phyloP scores from a whole-genome alignment of 2,113 vertebrate genomes.

The Istiophorus platypterus region DNA sequence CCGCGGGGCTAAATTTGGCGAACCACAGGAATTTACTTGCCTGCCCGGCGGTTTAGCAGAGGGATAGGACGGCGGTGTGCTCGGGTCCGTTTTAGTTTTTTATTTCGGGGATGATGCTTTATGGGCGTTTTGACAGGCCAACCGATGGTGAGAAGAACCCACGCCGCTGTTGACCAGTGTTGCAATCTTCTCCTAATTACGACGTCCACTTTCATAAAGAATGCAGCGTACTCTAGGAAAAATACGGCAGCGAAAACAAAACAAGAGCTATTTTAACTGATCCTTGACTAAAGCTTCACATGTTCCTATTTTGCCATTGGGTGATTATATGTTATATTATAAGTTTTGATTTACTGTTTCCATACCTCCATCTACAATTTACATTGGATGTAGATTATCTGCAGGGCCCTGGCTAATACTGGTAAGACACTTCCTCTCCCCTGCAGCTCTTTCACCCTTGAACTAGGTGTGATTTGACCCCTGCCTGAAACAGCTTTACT shows the following conservation, averaged over 20 bases:
- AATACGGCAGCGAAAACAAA: background rate
- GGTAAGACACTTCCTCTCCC: too few relatives aligned
- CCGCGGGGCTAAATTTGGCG: conserved; percentile 60
- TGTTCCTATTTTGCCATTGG: too few relatives aligned
- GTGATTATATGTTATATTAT: too few relatives aligned
- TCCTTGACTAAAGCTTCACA: background rate
- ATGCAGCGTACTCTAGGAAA: background rate
- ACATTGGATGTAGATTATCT: too few relatives aligned
- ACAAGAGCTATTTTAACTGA: background rate
- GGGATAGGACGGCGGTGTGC: conserved; percentile 41
- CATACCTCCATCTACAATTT: too few relatives aligned
- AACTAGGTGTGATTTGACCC: too few relatives aligned
- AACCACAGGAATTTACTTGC: conserved; percentile 67
- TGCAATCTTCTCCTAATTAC: conserved; percentile 27
- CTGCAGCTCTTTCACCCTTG: too few relatives aligned
- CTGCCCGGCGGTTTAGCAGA: conserved; percentile 33
- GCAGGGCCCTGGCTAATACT: too few relatives aligned
- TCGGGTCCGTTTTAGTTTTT: conserved; percentile 44
- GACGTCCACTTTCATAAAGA: conserved; percentile 5
- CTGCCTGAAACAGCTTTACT: too few relatives aligned
- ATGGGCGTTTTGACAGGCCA: conserved; percentile 45
- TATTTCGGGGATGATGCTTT: conserved; percentile 46
- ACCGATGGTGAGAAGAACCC: conserved; percentile 7
- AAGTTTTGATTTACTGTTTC: too few relatives aligned
- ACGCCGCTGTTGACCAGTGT: background rate